These are phyloP conservation scores for Theodoxus fluviatilis DNA, from an alignment of 2,888 invertebrate species.

Conservation along the genomic window DNA sequence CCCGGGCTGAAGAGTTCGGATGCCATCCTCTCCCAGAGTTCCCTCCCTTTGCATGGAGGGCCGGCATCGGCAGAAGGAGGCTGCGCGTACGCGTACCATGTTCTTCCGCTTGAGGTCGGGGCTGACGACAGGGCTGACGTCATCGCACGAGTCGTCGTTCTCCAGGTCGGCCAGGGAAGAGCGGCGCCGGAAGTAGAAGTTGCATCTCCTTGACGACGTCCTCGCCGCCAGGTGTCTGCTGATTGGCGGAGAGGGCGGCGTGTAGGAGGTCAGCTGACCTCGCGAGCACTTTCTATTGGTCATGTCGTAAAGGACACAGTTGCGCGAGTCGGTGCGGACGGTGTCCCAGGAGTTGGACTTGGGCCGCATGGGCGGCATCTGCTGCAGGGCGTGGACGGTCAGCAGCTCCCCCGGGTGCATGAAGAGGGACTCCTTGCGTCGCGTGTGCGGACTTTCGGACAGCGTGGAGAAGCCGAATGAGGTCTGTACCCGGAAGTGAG, in stretches of 20 bases:
- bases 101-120: constrained; percentile 18
- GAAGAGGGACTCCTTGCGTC: constrained; percentile 54
- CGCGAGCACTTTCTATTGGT: too few species aligned
- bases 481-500: constrained; percentile 47
- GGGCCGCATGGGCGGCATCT: too few species aligned
- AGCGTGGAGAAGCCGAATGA: constrained; percentile 52
- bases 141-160: constrained; percentile 24
- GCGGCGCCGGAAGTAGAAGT: constrained; percentile 46
- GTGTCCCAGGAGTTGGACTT: too few species aligned
- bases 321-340: too few species aligned
- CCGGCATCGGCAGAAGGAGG: too few species aligned
- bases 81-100: constrained; percentile 19
- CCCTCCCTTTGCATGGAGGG: too few species aligned
- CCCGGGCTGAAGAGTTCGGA: too few species aligned
- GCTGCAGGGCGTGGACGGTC: neutral
- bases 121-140: constrained; percentile 20
- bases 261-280: constrained; percentile 23
- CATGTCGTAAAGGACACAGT: too few species aligned
- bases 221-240: constrained; percentile 34
- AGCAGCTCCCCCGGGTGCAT: constrained; percentile 30
- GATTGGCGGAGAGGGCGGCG: too few species aligned
- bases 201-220: constrained; percentile 37
- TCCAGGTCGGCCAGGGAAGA: constrained; percentile 46
- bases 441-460: constrained; percentile 49
- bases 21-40: too few species aligned